phyloP scores from a whole-genome alignment of 2,888 invertebrate species.

The Malacosoma neustria region DNA sequence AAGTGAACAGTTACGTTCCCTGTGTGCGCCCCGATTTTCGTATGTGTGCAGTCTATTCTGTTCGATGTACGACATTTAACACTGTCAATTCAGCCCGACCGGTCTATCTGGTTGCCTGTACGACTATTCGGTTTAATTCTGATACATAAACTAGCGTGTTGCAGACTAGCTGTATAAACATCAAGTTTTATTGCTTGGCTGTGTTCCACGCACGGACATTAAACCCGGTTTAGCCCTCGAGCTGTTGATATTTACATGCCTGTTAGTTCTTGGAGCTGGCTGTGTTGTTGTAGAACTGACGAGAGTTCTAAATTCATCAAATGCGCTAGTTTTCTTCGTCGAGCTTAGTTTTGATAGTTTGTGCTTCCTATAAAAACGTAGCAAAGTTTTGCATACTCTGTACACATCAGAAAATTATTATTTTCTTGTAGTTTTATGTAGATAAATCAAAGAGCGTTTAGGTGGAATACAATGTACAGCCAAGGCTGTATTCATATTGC shows the following conservation, averaged over 20 bases:
- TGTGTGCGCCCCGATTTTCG: slow-evolving; percentile 7
- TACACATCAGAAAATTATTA: no score
- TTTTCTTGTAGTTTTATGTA: no score
- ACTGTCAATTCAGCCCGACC: slow-evolving; percentile 14
- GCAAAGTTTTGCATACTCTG: no score
- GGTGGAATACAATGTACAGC: no score
- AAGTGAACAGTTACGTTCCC: slow-evolving; percentile 9
- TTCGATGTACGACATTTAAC: slow-evolving; percentile 23
- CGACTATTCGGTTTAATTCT: slow-evolving; percentile 25
- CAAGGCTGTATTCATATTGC: no score
- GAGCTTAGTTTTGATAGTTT: no score
- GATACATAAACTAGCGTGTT: slow-evolving; percentile 51
- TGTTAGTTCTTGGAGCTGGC: slow-evolving; percentile 39
- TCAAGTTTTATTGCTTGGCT: slow-evolving; percentile 72
- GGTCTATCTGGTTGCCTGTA: slow-evolving; percentile 1
- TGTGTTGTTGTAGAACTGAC: slow-evolving; percentile 20
- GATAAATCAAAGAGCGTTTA: no score
- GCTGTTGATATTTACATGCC: slow-evolving; percentile 54
- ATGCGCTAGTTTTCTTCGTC: no score
- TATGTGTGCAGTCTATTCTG: slow-evolving; percentile 20
- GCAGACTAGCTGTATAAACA: slow-evolving; percentile 63
- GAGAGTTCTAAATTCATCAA: not conserved
- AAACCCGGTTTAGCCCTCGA: slow-evolving; percentile 50
- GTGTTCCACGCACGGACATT: slow-evolving; percentile 66
- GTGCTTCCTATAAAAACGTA: no score